A percentile compares a stretch with the other conserved stretches of the same genome.
These are phyloP conservation scores for Trematocara unimaculatum DNA, from an alignment of 2,113 vertebrate genomes.

Conservation along the genomic window DNA sequence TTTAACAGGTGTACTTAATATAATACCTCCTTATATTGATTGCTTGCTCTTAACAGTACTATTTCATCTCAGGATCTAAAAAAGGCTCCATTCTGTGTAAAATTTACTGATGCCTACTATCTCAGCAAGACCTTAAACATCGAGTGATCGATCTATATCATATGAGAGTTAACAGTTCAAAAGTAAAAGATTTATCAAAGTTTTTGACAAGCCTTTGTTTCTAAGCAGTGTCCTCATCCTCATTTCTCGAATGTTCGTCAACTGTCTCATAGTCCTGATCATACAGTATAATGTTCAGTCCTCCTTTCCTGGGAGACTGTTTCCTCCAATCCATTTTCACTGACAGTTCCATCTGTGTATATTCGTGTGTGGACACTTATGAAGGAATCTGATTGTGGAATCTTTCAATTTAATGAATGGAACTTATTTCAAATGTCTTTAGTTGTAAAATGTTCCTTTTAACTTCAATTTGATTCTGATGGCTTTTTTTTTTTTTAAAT, in stretches of 20 bases:
- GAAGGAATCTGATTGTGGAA: background rate
- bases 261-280: background rate
- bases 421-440: background rate
- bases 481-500: background rate
- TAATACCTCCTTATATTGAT: background rate
- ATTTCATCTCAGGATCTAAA: background rate
- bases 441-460: background rate
- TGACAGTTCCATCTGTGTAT: background rate
- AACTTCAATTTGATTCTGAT: background rate
- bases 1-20: background rate
- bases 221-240: background rate
- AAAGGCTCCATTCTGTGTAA: background rate
- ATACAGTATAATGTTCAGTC: background rate
- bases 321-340: background rate
- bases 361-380: background rate
- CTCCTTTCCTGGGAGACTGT: background rate
- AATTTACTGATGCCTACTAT: background rate
- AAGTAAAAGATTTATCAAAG: background rate
- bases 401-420: background rate
- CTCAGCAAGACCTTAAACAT: background rate
- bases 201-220: background rate
- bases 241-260: background rate
- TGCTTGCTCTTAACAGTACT: background rate
- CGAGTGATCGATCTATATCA: background rate
- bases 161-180: background rate